Base-by-base conservation (phyloP, 2,113 vertebrate genomes). In the Baryphthengus martii region DNA sequence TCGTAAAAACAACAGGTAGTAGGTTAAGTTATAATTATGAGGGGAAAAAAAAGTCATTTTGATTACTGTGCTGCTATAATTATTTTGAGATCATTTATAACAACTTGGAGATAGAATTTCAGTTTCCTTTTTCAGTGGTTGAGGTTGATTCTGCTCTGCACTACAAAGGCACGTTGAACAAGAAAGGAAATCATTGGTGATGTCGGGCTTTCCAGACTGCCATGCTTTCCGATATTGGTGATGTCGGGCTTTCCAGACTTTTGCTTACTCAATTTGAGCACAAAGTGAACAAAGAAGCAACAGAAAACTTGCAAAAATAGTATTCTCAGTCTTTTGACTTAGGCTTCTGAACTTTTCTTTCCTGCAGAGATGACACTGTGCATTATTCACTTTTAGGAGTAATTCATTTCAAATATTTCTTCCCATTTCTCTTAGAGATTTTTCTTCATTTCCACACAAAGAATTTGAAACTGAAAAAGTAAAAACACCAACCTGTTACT, bases 21-120 rank as follows among this genome's bases (percentile, higher is more conserved):
- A 97, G 91, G 91, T 95, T 87, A 86, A 90, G 72, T 85, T 93
- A 76, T 74, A 95, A 89, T 92, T 62, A 96, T n/a, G 96, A 97
- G 93, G 73, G 77, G 81, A 90, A 93, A 80, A 89, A 96, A 67
- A 83, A 97, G 83, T 94, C 6, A 31, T 90, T 98, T 97, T 97
- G 79, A 80, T 95, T 97, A 90, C 73, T 85, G 73, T 95, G 92
- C 90, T 97, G 76, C 85, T 97, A 13, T 87, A 96, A 92, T 96
- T 93, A 72, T 68, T 91, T 97, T 65, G 89, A 88, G 85, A 95
- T 96, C 25, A 89, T 66, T 92, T 91, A 75, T 77, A 85, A 71
- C 25, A 89, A 77, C 71, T 97, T 95, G 67, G 77, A 93, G 90
- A 74, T 85, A 73, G 65, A 59, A 87, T 95, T 92, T 95, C 40